Conservation (phyloP, 2,797 vertebrate species). For the Coreius guichenoti region DNA sequence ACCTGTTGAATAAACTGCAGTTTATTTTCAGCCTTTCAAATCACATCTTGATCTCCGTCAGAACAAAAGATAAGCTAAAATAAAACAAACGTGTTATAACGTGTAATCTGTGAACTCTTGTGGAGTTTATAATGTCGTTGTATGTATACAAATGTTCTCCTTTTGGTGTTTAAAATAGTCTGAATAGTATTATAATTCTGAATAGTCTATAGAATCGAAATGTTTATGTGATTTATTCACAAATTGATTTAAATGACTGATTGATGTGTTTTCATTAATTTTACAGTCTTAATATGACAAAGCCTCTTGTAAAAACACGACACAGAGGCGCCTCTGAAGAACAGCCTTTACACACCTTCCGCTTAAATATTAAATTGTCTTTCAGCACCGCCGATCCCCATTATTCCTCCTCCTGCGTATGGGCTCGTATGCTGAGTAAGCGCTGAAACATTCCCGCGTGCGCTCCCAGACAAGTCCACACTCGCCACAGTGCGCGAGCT, state of each 20-base stretch:
- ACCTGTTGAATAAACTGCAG: constrained; percentile 28
- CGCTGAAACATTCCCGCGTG: constrained; percentile 77
- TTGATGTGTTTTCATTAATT: not conserved
- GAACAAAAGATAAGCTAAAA: not conserved
- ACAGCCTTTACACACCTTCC: constrained; percentile 15
- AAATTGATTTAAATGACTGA: not conserved
- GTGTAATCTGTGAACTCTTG: not conserved
- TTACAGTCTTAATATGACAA: not conserved
- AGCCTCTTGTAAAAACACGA: constrained; percentile 16
- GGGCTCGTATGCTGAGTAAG: constrained; percentile 61
- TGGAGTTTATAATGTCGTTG: not conserved
- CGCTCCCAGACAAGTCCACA: constrained; percentile 78
- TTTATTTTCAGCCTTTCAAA: constrained; percentile 8
- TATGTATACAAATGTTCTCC: not conserved
- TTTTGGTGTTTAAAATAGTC: not conserved
- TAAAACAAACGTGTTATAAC: not conserved
- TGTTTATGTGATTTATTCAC: not conserved
- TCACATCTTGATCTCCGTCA: not conserved
- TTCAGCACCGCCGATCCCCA: constrained; percentile 29
- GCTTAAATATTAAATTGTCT: constrained; percentile 34
- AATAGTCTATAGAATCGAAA: not conserved
- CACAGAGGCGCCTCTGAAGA: constrained; percentile 7
- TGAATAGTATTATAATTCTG: too few species aligned
- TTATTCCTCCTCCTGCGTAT: constrained; percentile 54
- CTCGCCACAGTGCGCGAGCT: constrained; percentile 66